A percentile compares a stretch with the other conserved stretches of the same genome.
Evolutionary conservation across 2,113 vertebrate genomes (phyloP).

Genomic region (Hippopotamus amphibius): DNA sequence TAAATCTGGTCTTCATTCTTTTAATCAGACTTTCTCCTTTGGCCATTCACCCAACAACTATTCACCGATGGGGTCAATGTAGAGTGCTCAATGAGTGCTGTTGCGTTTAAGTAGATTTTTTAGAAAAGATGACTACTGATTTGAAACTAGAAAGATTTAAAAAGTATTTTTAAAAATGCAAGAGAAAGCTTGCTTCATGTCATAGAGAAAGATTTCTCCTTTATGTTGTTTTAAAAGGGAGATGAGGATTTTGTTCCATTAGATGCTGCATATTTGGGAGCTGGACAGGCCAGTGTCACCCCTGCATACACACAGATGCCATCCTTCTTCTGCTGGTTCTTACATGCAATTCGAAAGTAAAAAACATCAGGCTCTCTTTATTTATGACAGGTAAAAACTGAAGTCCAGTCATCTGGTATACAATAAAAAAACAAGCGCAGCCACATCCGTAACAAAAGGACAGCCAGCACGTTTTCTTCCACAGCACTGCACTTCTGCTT

Average conservation of each 20-base stretch:
- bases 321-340: neutral
- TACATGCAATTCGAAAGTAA: neutral
- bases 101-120: neutral
- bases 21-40: neutral
- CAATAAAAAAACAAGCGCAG: neutral
- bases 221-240: neutral
- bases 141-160: neutral
- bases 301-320: neutral
- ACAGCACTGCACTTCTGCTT: neutral
- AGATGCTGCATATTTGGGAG: neutral
- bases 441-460: slow-evolving; percentile 17
- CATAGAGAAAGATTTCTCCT: neutral
- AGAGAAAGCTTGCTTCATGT: neutral
- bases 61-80: neutral
- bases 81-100: neutral
- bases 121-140: neutral
- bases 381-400: slow-evolving; percentile 68
- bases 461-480: neutral
- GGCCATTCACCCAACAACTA: neutral
- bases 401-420: slow-evolving; percentile 51
- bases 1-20: neutral
- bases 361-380: slow-evolving; percentile 72
- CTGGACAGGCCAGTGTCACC: too few species aligned
- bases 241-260: neutral
- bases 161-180: neutral